Conservation (phyloP, 2,113 vertebrate species). For the Xerus inauris region DNA sequence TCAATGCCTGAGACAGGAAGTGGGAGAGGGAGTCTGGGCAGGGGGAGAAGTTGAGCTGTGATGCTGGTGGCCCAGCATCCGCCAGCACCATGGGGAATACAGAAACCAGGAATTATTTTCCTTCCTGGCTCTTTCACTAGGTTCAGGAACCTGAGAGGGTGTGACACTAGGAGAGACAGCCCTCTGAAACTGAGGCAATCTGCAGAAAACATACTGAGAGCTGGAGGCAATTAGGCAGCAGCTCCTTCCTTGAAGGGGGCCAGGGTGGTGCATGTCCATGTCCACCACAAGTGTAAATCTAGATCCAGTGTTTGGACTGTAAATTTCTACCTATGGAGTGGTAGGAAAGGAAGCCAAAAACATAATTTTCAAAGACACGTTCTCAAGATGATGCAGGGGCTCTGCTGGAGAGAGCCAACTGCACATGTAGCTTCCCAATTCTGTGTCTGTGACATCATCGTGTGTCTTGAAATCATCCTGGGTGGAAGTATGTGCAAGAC, state of each 20-base stretch:
- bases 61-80: no score
- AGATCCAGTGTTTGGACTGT: background rate
- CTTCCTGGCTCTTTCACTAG: no score
- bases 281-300: background rate
- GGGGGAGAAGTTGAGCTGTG: background rate
- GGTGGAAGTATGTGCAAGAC: background rate
- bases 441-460: accelerated
- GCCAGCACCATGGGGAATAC: no score
- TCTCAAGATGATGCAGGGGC: background rate
- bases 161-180: background rate
- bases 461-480: background rate
- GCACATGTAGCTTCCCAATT: background rate
- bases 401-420: background rate
- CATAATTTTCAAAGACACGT: background rate
- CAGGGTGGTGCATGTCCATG: background rate
- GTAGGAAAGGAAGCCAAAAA: background rate
- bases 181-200: background rate
- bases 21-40: background rate
- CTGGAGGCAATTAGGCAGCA: background rate
- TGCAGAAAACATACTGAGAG: background rate
- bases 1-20: background rate
- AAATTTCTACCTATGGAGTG: background rate
- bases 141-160: no score
- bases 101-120: no score
- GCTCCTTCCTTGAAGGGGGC: background rate